These are phyloP conservation scores for Elmis aenea DNA, from an alignment of 2,888 invertebrate species.

Conservation along the genomic window DNA sequence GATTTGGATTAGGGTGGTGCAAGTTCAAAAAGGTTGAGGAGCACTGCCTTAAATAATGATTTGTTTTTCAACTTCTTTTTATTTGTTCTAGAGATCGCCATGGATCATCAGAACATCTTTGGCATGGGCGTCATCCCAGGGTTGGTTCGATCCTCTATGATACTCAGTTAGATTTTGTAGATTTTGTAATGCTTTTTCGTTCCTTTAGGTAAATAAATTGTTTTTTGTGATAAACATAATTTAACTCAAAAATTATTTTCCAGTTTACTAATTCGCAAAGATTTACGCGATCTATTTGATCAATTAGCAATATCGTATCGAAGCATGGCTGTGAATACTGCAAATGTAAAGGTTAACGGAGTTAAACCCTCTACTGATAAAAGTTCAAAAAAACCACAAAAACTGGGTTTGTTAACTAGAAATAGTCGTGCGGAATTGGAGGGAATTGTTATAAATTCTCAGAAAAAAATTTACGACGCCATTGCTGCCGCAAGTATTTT, in stretches of 20 bases:
- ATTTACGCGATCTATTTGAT: slow-evolving; percentile 83
- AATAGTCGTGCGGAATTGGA: slow-evolving; percentile 77
- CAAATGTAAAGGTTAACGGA: slow-evolving; percentile 43
- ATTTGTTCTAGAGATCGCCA: slow-evolving; percentile 51
- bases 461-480: slow-evolving; percentile 85
- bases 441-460: slow-evolving; percentile 62
- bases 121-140: slow-evolving; percentile 57
- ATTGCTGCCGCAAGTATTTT: slow-evolving; percentile 87
- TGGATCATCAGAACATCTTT: slow-evolving; percentile 59
- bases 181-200: slow-evolving; percentile 87
- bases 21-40: too few species aligned
- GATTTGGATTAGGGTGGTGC: too few species aligned
- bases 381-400: slow-evolving; percentile 51
- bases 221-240: too few species aligned
- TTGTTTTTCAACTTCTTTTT: too few species aligned
- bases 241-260: background rate
- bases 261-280: slow-evolving; percentile 81
- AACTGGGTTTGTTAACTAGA: slow-evolving; percentile 71
- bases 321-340: slow-evolving; percentile 58
- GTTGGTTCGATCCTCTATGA: slow-evolving; percentile 79
- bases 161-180: slow-evolving; percentile 82
- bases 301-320: slow-evolving; percentile 69
- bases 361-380: slow-evolving; percentile 48
- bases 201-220: slow-evolving; percentile 65
- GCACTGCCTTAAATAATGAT: background rate